phyloP scores from a whole-genome alignment of 2,797 vertebrate genomes.

The Hoplostethus atlanticus region DNA sequence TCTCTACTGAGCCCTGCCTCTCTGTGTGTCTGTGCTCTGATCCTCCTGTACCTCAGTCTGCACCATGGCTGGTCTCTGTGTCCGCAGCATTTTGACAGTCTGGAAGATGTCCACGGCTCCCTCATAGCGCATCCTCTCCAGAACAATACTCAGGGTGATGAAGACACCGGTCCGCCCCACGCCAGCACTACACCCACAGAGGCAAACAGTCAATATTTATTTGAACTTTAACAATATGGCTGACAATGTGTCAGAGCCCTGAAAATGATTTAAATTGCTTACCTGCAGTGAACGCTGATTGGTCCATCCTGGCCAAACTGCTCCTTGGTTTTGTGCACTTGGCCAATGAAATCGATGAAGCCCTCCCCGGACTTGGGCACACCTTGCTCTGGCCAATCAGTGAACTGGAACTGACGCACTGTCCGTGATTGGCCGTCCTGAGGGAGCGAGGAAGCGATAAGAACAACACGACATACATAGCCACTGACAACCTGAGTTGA shows the following conservation, averaged over 20 bases:
- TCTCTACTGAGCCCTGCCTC: neutral
- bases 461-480: neutral
- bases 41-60: constrained; percentile 93
- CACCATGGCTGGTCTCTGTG: constrained; percentile 98
- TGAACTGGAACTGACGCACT: constrained; percentile 99
- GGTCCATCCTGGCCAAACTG: constrained; percentile 99
- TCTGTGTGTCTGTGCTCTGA: constrained; percentile 77
- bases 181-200: constrained; percentile 86
- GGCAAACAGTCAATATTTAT: constrained; percentile 11
- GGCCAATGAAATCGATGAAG: constrained; percentile 98
- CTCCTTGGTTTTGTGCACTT: constrained; percentile 99
- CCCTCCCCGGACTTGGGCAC: constrained; percentile 99
- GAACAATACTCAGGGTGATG: constrained; percentile 97
- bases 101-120: constrained; percentile 99
- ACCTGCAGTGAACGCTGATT: constrained; percentile 99
- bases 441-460: neutral
- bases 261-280: constrained; percentile 2
- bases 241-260: neutral
- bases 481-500: constrained; percentile 5
- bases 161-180: constrained; percentile 98
- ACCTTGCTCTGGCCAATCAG: constrained; percentile 98
- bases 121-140: constrained; percentile 98
- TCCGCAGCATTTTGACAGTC: constrained; percentile 99
- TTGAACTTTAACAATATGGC: neutral
- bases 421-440: constrained; percentile 98